These are phyloP conservation scores for Holotrichia oblita DNA, from an alignment of 1,140 invertebrate species.

Conservation along the genomic window DNA sequence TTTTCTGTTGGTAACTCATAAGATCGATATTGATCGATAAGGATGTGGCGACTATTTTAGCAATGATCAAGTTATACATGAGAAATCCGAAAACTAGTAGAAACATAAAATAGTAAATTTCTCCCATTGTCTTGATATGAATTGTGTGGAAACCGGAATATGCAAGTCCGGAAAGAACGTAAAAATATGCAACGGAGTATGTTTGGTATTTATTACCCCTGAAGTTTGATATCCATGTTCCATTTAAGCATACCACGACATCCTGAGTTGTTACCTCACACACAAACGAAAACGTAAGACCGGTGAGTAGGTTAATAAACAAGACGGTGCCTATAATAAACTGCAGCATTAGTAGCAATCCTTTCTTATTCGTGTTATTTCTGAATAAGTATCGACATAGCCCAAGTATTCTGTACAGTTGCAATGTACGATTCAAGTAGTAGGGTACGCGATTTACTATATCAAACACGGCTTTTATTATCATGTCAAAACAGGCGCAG, in stretches of 20 bases:
- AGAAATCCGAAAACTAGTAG: not conserved
- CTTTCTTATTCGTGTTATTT: not conserved
- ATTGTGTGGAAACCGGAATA: not conserved
- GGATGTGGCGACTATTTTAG: not conserved
- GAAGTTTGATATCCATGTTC: not conserved
- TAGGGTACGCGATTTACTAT: not conserved
- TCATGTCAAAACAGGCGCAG: not conserved
- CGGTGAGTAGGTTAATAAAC: not conserved
- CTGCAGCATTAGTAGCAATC: not conserved
- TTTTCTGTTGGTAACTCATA: constrained; percentile 42
- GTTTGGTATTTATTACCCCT: not conserved
- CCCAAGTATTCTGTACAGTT: constrained; percentile 10
- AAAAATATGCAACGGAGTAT: not conserved
- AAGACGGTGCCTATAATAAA: not conserved
- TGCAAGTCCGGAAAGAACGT: not conserved
- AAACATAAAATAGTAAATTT: not conserved
- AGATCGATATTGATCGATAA: constrained; percentile 33
- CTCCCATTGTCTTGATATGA: not conserved
- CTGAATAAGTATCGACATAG: not conserved
- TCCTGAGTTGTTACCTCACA: not conserved
- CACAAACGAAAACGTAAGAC: not conserved
- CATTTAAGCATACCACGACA: not conserved
- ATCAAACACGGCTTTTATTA: not conserved
- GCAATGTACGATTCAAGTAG: constrained; percentile 1
- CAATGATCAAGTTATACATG: not conserved